Percentiles rank a stretch among this genome's conserved stretches.
These are phyloP conservation scores for Eudyptes chrysolophus DNA, from an alignment of 2,113 vertebrate species.

Conservation along the genomic window DNA sequence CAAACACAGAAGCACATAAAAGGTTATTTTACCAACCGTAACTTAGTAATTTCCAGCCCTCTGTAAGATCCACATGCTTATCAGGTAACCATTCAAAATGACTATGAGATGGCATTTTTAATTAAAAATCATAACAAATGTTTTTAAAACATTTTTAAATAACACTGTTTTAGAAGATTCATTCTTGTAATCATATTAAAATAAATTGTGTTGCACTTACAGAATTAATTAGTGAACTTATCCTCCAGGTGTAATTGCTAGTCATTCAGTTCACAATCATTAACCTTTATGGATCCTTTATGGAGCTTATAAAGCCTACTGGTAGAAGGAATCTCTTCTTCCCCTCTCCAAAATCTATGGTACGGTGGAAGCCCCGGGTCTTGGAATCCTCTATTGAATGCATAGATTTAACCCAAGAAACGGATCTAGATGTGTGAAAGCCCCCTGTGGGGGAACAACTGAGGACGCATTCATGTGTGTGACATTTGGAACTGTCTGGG, in stretches of 20 bases:
- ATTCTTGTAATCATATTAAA: background rate
- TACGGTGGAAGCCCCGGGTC: background rate
- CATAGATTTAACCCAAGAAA: background rate
- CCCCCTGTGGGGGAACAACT: background rate
- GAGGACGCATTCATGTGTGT: background rate
- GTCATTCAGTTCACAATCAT: background rate
- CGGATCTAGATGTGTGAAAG: background rate
- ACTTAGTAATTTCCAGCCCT: background rate
- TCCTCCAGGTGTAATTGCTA: background rate
- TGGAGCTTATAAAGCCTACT: background rate
- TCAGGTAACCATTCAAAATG: background rate
- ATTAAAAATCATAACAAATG: background rate
- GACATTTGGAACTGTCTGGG: background rate
- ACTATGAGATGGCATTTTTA: background rate
- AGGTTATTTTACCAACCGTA: background rate
- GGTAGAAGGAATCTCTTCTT: background rate
- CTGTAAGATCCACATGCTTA: background rate
- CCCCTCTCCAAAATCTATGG: background rate
- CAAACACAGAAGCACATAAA: background rate
- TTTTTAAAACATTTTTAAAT: background rate
- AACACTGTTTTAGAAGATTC: background rate
- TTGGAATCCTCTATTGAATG: background rate
- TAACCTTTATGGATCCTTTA: background rate
- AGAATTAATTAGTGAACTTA: conserved; percentile 33
- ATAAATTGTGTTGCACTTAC: background rate